Conservation (phyloP, 2,797 vertebrate species). For the Sebastes nivosus region DNA sequence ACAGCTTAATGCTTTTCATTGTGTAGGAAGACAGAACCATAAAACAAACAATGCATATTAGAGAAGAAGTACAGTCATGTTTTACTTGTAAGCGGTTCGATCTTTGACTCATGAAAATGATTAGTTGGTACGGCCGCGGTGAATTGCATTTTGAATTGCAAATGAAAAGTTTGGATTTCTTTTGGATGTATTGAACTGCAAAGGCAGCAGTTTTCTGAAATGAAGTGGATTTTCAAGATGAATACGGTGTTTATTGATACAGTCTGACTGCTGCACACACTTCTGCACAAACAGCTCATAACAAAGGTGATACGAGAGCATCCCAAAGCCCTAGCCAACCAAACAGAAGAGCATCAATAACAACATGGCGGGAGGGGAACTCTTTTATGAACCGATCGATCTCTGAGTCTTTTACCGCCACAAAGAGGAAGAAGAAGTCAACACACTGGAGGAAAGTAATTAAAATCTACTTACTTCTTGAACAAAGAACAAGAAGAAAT, state of each 20-base stretch:
- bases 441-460: conserved; percentile 4
- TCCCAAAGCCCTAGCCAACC: neutral
- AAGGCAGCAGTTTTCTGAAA: neutral
- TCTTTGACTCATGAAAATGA: neutral
- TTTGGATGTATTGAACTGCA: neutral
- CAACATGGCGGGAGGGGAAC: conserved; percentile 24
- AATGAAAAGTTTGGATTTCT: conserved; percentile 15
- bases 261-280: conserved; percentile 1
- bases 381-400: conserved; percentile 55
- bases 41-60: neutral
- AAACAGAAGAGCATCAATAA: conserved; percentile 52
- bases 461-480: neutral
- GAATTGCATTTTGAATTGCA: neutral
- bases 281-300: conserved; percentile 25
- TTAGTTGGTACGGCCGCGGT: neutral
- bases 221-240: conserved; percentile 7
- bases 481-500: neutral
- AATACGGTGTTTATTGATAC: conserved; percentile 1
- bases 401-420: conserved; percentile 6
- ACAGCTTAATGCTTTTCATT: neutral
- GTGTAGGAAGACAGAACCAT: conserved; percentile 2
- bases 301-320: conserved; percentile 18
- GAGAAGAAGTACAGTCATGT: neutral
- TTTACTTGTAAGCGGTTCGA: conserved; percentile 16
- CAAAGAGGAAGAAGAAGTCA: conserved; percentile 12